A percentile compares a stretch with the other conserved stretches of the same genome.
These are phyloP conservation scores for Carcharodon carcharias DNA, from an alignment of 2,797 vertebrate species.

Conservation along the genomic window DNA sequence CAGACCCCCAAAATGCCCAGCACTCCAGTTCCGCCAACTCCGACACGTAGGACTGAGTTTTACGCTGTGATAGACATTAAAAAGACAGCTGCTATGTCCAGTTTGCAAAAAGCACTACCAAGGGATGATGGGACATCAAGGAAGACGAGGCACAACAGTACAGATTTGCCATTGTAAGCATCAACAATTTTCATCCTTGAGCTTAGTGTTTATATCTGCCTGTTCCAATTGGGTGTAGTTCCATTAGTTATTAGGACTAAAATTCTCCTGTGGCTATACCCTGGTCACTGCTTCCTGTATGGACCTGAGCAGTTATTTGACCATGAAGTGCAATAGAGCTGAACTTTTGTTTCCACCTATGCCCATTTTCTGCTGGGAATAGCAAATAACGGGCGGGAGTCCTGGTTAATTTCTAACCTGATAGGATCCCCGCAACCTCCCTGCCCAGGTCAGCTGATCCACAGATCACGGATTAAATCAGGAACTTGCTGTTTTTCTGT, in stretches of 20 bases:
- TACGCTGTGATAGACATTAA: constrained; percentile 96
- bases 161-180: constrained; percentile 88
- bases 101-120: constrained; percentile 89
- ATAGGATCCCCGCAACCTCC: background rate
- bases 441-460: background rate
- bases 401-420: background rate
- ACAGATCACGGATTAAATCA: background rate
- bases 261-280: background rate
- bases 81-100: constrained; percentile 98
- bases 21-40: constrained; percentile 50
- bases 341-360: background rate
- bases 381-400: background rate
- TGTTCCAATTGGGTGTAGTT: background rate
- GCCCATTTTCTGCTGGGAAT: background rate
- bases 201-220: background rate
- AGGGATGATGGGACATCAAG: constrained; percentile 90
- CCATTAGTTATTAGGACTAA: background rate
- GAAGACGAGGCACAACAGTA: constrained; percentile 99
- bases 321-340: background rate
- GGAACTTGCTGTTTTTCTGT: background rate
- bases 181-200: background rate
- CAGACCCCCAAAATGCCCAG: constrained; percentile 52
- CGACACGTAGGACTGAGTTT: constrained; percentile 73
- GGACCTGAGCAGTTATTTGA: constrained; percentile 32
- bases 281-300: background rate